Evolutionary conservation across 2,113 vertebrate species (phyloP), one percentile per base, ranked within the genome.

Genomic region (Alosa alosa): DNA sequence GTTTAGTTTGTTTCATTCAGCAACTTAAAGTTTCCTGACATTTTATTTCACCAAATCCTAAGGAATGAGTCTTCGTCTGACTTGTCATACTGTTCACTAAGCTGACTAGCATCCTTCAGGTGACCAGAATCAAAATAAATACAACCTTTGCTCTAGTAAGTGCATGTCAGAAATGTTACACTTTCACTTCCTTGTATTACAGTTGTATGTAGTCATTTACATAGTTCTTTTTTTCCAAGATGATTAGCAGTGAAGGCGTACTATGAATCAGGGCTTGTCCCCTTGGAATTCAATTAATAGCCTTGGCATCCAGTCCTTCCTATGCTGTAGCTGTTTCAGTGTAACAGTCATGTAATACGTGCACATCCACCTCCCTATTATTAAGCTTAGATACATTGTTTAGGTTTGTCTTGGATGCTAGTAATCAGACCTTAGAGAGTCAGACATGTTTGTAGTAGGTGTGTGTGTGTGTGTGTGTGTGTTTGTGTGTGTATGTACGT

Each of bases 181-280:
- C n/a, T 9, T 31, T 78, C 1, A 39, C 25, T 41, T 17, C 11
- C 13, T 78, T 78, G 31, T 39, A 39, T 36, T 31, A 11, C 64
- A 72, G 31, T 55, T 55, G 15, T 31, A 36, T 36, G 64, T 13
- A 72, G 64, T 25, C 25, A 72, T 9, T 72, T 31, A 13, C 25
- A 41, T 36, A 31, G 25, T 36, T 72, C 31, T 36, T 31, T 72
- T 31, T 31, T 72, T 39, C 36, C 31, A 39, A 75, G 25, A 75
- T 75, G 68, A 75, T 20, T 78, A 78, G 13, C 36, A 15, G 72
- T 78, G 72, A 39, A 17, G 72, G 31, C 36, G 36, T 78, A 39
- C 72, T 41, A 31, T 78, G 72, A 78, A 78, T 78, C 72, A 78
- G 72, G 72, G 72, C 72, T 78, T 39, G 72, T 78, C 31, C 31